phyloP scores from a whole-genome alignment of 1,140 invertebrate genomes.

The Archivesica marissinica region DNA sequence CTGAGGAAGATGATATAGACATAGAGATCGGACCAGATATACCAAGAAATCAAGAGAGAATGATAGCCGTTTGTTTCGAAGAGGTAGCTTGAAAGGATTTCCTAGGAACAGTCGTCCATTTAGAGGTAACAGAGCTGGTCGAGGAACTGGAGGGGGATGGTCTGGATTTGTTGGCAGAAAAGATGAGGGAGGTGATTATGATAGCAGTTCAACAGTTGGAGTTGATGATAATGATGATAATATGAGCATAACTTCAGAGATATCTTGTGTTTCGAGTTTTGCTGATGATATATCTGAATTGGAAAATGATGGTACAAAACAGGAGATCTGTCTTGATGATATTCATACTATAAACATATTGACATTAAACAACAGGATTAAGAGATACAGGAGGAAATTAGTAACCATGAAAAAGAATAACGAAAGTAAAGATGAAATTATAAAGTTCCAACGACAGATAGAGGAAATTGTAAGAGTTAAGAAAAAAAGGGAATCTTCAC shows the following conservation, averaged over 20 bases:
- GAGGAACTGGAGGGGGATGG: constrained; percentile 21
- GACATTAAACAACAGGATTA: constrained; percentile 8
- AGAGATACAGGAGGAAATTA: constrained; percentile 12
- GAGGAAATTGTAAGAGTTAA: neutral
- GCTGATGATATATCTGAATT: neutral
- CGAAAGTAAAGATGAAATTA: neutral
- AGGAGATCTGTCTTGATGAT: constrained; percentile 7
- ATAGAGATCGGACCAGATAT: neutral
- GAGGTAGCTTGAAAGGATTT: neutral
- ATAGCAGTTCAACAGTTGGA: neutral
- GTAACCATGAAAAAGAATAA: constrained; percentile 16
- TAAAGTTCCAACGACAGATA: neutral
- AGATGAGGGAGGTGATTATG: neutral
- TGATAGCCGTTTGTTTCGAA: neutral
- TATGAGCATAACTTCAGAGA: neutral
- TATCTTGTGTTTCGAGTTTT: neutral
- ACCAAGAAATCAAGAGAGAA: no score
- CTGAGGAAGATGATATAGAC: neutral
- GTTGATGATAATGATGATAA: neutral
- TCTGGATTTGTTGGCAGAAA: constrained; percentile 1
- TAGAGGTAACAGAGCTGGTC: constrained; percentile 42
- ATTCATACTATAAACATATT: neutral
- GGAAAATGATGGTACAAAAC: neutral
- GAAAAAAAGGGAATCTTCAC: neutral
- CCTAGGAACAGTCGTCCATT: neutral